Base-by-base conservation (phyloP, 2,888 invertebrate genomes). In the Leptothorax acervorum region DNA sequence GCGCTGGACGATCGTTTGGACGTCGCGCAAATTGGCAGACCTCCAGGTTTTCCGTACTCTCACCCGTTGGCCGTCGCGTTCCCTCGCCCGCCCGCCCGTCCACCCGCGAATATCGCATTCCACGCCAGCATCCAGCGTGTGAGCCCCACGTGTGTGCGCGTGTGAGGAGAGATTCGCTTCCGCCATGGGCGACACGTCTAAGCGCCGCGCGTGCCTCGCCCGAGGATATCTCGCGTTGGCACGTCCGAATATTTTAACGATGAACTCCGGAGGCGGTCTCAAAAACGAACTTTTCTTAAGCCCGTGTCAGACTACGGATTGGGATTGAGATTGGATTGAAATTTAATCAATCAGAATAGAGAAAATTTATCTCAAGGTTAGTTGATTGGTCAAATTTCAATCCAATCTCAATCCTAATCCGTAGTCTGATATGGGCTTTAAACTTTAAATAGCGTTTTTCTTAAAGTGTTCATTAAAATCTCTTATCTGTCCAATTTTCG, bases 21-120 rank as follows among this genome's bases (percentile, higher is more conserved):
- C 88, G 88, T 91, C 84, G 88, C 88, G 87, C 88, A 88, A 89
- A 92, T 91, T 91, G 91, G 91, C 92, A 75, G 79, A 65, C 85
- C 82, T 89, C 92, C 91, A 91, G 91, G 87, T 88, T 89, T 87
- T 55, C 88, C 81, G 85, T 84, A 86, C 82, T 86, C 86, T 88
- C 85, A 79, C 89, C 84, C 76, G 86, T 68, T 82, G 82, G 23
- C 23, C 23, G 23, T 23, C 79, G 45, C 79, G 45, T 68, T 71
- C 81, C 62, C 48, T 71, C 85, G 63, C 28, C 35, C 6, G 5
- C 35, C 35, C 6, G 35, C 35, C 35, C 35, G 35, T 35, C 35
- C 53, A 82, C 88, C n/a, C 55, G 45, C 70, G 68, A 51, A 57
- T 87, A 90, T 90, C 87, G 79, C 90, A 88, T 90, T 90, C 89